Percentiles rank a stretch among this genome's conserved stretches.
phyloP scores from a whole-genome alignment of 1,140 invertebrate genomes.

The Oppia nitens region DNA sequence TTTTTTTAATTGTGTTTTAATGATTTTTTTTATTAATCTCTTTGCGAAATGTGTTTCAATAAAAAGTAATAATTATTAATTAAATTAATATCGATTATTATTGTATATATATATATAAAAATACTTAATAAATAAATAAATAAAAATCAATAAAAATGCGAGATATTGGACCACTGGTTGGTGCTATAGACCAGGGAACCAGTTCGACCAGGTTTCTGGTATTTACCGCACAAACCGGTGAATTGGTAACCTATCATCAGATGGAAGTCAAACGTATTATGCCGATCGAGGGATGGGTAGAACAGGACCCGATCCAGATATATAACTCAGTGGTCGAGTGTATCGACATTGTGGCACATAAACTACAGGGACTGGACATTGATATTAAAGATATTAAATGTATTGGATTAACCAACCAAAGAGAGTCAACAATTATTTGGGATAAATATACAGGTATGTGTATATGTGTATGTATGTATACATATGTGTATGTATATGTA shows the following conservation, averaged over 20 bases:
- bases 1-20: too few species aligned
- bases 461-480: too few species aligned
- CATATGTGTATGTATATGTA: too few species aligned
- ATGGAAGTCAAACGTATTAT: conserved; percentile 57
- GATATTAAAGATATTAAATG: conserved; percentile 44
- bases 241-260: conserved; percentile 65
- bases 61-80: too few species aligned
- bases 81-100: too few species aligned
- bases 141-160: not conserved
- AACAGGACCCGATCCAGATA: conserved; percentile 74
- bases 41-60: too few species aligned
- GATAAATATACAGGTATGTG: conserved; percentile 55
- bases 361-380: conserved; percentile 43
- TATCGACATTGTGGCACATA: conserved; percentile 46
- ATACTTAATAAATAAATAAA: too few species aligned
- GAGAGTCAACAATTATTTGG: conserved; percentile 86
- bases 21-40: too few species aligned
- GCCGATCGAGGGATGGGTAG: conserved; percentile 81
- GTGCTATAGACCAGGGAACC: conserved; percentile 86
- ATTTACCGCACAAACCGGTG: conserved; percentile 65
- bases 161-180: conserved; percentile 28
- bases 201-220: conserved; percentile 79
- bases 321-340: conserved; percentile 59
- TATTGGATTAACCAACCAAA: conserved; percentile 75
- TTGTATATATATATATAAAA: too few species aligned